Conservation (phyloP, 1,140 invertebrate species). For the Calliphora vicina region DNA sequence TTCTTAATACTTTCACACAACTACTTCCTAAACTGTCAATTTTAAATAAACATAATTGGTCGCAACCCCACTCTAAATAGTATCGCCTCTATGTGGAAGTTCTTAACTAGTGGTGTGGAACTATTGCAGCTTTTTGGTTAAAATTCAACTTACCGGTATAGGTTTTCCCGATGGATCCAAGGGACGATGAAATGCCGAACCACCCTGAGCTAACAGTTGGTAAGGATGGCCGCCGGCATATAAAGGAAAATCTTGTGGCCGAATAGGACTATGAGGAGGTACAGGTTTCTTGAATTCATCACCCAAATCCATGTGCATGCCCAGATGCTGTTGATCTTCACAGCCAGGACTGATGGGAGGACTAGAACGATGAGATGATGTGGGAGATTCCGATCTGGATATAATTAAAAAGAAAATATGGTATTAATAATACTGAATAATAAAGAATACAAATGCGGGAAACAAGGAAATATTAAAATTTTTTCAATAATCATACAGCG, state of each 20-base stretch:
- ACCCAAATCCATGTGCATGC: conserved; percentile 56
- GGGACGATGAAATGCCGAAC: conserved; percentile 59
- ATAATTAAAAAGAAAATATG: conserved; percentile 12
- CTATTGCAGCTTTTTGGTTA: too few species aligned
- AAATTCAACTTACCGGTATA: conserved; percentile 51
- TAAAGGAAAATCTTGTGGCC: conserved; percentile 61
- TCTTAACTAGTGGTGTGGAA: too few species aligned
- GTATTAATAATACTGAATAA: background rate
- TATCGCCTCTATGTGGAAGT: too few species aligned
- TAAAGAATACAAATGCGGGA: background rate
- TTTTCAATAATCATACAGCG: too few species aligned
- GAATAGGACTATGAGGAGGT: conserved; percentile 57
- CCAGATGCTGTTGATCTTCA: conserved; percentile 59
- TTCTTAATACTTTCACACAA: too few species aligned
- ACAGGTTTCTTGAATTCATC: conserved; percentile 62
- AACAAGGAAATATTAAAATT: too few species aligned
- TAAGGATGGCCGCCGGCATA: conserved; percentile 62
- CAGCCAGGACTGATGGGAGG: conserved; percentile 62
- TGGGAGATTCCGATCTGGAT: conserved; percentile 63
- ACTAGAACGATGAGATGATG: conserved; percentile 62
- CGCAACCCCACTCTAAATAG: too few species aligned
- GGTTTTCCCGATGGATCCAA: conserved; percentile 61
- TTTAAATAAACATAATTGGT: too few species aligned
- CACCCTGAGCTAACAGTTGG: conserved; percentile 57
- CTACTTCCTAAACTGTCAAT: too few species aligned